Evolutionary conservation across 2,113 vertebrate genomes (phyloP), one percentile per base, ranked within the genome.

Genomic region (Cyprinus carpio): DNA sequence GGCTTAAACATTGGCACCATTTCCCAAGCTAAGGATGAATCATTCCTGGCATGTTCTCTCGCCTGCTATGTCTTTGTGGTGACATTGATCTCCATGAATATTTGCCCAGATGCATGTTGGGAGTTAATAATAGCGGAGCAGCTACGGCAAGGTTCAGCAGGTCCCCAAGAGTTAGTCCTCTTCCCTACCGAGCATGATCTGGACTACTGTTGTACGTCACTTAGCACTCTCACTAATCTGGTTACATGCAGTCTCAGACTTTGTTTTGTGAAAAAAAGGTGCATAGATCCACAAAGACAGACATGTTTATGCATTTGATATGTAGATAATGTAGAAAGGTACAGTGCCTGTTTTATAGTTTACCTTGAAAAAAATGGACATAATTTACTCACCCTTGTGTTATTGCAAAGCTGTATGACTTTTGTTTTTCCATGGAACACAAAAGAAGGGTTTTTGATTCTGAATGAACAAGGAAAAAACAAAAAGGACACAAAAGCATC

Each of bases 31-130:
- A 54, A 25, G 78, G 86, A 71, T 84, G 75, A 84, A 65, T 84
- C 75, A 74, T 75, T 72, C 75, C 75, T 84, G 82, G 69, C 62
- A 75, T 67, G 62, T 76, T 81, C 71, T 65, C 49, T 31, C 13
- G 27, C 64, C 81, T 46, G 56, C 49, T 79, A 43, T 85, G 78
- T 74, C 80, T 87, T 69, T 83, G 74, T 77, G 83, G 65, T 85
- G 89, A 89, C 85, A 85, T 87, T 89, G 84, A 85, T 86, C 88
- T 85, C 58, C n/a, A 78, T 74, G 85, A 80, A 81, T 83, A 71
- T 85, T 83, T 76, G 40, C 78, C 82, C 77, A 84, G 75, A 46
- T 89, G 71, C 64, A 78, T 82, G 65, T 84, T 88, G 84, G 46
- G 75, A 74, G 86, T 79, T 85, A 80, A 85, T 86, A 87, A 86